These are phyloP conservation scores for Nomada flava DNA, from an alignment of 2,888 invertebrate species.

Conservation along the genomic window DNA sequence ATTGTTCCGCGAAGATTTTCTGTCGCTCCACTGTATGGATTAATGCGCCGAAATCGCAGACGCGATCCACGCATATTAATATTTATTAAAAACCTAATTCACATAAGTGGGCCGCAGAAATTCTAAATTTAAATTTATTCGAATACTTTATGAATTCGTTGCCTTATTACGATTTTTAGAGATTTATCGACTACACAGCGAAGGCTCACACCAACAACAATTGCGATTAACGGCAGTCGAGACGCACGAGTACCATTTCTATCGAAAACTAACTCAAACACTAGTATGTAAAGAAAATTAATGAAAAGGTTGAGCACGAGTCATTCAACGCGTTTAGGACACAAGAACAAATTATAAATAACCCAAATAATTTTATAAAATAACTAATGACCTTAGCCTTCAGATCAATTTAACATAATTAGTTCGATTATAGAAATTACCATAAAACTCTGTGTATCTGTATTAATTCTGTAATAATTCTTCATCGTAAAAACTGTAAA, in stretches of 20 bases:
- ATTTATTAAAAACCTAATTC: too few relatives aligned
- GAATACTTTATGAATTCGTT: background rate
- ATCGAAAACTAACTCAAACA: slow-evolving; percentile 26
- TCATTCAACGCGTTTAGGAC: too few relatives aligned
- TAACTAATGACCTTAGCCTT: too few relatives aligned
- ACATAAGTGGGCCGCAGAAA: background rate
- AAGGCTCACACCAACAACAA: slow-evolving; percentile 73
- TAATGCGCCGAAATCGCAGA: background rate
- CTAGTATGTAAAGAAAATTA: background rate
- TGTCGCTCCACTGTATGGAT: background rate
- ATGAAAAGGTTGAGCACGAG: background rate
- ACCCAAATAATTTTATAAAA: too few relatives aligned
- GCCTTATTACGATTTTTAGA: slow-evolving; percentile 62
- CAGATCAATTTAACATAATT: too few relatives aligned
- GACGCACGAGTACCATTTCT: slow-evolving; percentile 46
- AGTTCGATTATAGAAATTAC: too few relatives aligned
- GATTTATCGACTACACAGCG: slow-evolving; percentile 76
- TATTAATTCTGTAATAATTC: too few relatives aligned
- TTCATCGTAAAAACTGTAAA: too few relatives aligned
- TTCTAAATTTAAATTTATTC: background rate
- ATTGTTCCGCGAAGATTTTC: background rate
- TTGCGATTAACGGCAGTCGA: slow-evolving; percentile 19
- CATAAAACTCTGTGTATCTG: too few relatives aligned
- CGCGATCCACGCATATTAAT: too few relatives aligned
- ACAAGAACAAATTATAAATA: too few relatives aligned